Conservation (phyloP, 2,797 vertebrate genomes). For the Carapus acus region DNA sequence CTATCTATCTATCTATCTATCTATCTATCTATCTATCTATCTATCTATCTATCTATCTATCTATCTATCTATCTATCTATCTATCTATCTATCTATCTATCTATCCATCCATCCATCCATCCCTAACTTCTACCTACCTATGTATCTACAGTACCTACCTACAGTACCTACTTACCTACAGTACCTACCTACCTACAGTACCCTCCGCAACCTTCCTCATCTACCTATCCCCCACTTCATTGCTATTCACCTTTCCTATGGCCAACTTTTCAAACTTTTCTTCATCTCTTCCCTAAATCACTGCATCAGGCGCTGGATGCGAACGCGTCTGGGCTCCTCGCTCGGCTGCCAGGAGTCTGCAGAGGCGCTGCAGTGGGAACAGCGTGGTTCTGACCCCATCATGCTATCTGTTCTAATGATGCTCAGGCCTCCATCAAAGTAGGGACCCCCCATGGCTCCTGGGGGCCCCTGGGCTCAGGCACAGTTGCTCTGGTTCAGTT, state of each 20-base stretch:
- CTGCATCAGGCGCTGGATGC: constrained; percentile 30
- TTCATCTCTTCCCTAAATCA: constrained; percentile 23
- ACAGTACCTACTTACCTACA: no score
- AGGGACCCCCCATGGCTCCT: constrained; percentile 66
- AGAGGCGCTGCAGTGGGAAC: constrained; percentile 45
- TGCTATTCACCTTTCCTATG: constrained; percentile 1
- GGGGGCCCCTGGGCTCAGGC: constrained; percentile 64
- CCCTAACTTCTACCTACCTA: no score
- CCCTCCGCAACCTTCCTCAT: no score
- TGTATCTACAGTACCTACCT: no score
- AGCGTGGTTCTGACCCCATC: constrained; percentile 64
- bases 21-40: constrained; percentile 14
- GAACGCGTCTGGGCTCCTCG: constrained; percentile 35
- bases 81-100: no score
- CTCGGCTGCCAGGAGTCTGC: constrained; percentile 52
- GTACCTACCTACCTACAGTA: no score
- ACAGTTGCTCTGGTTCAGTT: constrained; percentile 57
- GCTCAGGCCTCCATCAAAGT: constrained; percentile 75
- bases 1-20: constrained; percentile 14
- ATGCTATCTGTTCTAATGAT: constrained; percentile 73
- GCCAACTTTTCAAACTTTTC: constrained; percentile 23
- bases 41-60: constrained; percentile 9
- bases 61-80: not conserved
- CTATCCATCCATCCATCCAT: no score
- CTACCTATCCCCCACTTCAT: no score